Evolutionary conservation across 2,888 invertebrate species (phyloP), one percentile per base, ranked within the genome.

Genomic region (Eueremaeus valkanovi): DNA sequence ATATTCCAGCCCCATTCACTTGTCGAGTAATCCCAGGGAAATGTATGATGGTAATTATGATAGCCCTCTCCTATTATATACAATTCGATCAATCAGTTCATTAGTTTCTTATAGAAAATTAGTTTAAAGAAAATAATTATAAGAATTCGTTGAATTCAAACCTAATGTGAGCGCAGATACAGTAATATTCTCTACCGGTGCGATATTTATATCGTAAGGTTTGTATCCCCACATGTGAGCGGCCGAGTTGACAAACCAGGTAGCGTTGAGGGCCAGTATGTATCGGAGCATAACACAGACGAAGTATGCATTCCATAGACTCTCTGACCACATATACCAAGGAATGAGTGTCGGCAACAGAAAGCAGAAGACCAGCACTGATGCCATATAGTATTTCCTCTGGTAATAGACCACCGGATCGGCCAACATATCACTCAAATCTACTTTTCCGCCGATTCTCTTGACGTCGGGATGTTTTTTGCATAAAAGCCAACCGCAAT

Each of bases 171-270:
- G 80, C 8, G 83, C 77, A 0, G 82, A 80, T 1, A 84, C 84
- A 5, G 80, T 77, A 6, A 79, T 75, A 79, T 84, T 85, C 79
- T 85, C 83, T 1, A 81, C 81, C 0, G 85, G 84, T 77, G 82
- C 84, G 78, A 84, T 84, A 72, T 82, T 91, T 90, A 87, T 89
- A 84, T 96, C 95, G 82, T 95, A 96, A 0, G 95, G 95, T 81
- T 89, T 90, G 80, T 89, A 89, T 18, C 95, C 95, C 88, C 90
- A 94, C 87, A 92, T 88, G 83, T 96, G 96, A 0, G 96, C 95
- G 16, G 92, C 90, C 82, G 94, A 94, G 83, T 96, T 96, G n/a
- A 96, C 95, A 81, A 91, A 89, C 87, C 92, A 97, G 0, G 96
- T 96, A 79, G 92, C 90, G 84, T 97, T 93, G 8, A 97, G 87